phyloP scores from a whole-genome alignment of 2,888 invertebrate species.

The Lingula anatina region DNA sequence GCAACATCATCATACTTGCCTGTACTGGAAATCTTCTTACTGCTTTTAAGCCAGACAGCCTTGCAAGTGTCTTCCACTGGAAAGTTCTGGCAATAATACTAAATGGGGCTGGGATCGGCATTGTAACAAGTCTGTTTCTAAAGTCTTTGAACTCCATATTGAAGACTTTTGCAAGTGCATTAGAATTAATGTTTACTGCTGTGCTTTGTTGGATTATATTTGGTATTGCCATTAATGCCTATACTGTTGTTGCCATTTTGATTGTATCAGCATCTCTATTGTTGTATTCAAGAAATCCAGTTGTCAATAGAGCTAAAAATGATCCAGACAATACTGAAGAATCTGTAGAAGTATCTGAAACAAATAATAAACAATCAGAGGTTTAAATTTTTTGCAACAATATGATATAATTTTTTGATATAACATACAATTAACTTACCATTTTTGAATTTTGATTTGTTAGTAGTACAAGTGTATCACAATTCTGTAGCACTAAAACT shows the following conservation, averaged over 20 bases:
- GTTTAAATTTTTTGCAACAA: too few relatives aligned
- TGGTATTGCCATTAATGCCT: constrained; percentile 75
- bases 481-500: too few relatives aligned
- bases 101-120: constrained; percentile 86
- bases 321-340: neutral
- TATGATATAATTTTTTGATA: too few relatives aligned
- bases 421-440: too few relatives aligned
- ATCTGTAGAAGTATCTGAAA: neutral
- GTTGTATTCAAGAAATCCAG: constrained; percentile 86
- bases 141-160: constrained; percentile 89
- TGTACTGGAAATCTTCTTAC: constrained; percentile 63
- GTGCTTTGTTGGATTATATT: constrained; percentile 77
- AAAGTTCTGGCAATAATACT: constrained; percentile 76
- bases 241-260: constrained; percentile 74
- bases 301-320: constrained; percentile 53
- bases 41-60: constrained; percentile 58
- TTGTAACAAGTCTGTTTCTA: constrained; percentile 88
- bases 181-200: constrained; percentile 86
- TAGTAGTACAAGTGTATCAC: too few relatives aligned
- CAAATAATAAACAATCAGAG: too few relatives aligned
- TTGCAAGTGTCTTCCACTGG: constrained; percentile 44
- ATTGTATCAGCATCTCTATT: constrained; percentile 79
- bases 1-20: constrained; percentile 71
- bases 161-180: constrained; percentile 91
- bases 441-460: too few relatives aligned